Evolutionary conservation across 2,888 invertebrate genomes (phyloP).

Genomic region (Mythimna albipuncta): DNA sequence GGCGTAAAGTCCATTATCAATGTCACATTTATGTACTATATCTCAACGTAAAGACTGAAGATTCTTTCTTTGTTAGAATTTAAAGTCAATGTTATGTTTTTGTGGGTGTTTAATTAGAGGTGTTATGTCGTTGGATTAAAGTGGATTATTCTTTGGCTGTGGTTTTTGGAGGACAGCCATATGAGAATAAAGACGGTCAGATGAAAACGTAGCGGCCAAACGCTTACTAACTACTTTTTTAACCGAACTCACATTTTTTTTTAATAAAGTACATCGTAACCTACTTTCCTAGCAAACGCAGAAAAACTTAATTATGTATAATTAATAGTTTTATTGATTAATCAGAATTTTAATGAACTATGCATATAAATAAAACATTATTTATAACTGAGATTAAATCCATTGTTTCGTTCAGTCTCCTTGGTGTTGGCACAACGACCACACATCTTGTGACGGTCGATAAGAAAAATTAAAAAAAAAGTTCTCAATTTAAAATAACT

Average conservation of each 20-base stretch:
- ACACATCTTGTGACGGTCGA: constrained; percentile 26
- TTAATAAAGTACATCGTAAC: neutral
- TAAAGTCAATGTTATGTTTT: constrained; percentile 35
- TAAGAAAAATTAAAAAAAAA: constrained; percentile 17
- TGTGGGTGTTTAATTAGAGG: constrained; percentile 19
- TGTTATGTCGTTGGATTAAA: constrained; percentile 35
- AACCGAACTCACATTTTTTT: constrained; percentile 4
- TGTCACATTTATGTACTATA: constrained; percentile 28
- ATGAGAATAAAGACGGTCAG: constrained; percentile 52
- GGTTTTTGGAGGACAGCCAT: constrained; percentile 73
- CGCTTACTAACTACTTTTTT: constrained; percentile 57
- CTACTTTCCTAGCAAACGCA: neutral
- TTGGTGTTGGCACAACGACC: constrained; percentile 43
- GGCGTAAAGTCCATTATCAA: constrained; percentile 58
- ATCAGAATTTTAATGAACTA: neutral
- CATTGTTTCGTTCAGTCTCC: constrained; percentile 52
- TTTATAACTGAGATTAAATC: constrained; percentile 37
- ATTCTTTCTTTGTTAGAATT: constrained; percentile 54
- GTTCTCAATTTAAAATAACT: constrained; percentile 42
- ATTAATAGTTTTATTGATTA: constrained; percentile 7
- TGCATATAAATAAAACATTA: constrained; percentile 29
- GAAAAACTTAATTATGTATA: neutral
- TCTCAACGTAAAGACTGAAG: constrained; percentile 35
- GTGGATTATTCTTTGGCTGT: constrained; percentile 53
- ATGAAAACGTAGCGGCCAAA: constrained; percentile 60